Evolutionary conservation across 2,113 vertebrate species (phyloP), one percentile per base, ranked within the genome.

Genomic region (Electrona antarctica): DNA sequence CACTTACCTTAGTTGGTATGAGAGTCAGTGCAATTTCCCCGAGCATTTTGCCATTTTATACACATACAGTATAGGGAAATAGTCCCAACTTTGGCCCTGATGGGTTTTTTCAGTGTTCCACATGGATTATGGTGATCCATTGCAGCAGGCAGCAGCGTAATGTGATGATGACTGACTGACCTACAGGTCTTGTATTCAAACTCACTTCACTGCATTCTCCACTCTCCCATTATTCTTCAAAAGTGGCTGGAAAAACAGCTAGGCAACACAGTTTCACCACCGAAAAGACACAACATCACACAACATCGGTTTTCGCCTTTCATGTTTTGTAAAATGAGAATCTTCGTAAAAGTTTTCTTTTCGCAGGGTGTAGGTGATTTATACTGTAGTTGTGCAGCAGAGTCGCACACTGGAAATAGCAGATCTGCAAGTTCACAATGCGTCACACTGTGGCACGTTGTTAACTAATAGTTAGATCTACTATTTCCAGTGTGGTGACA

Each of bases 151-250:
- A 48, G 49, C 29, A 65, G 63, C 8, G 15, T 13, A 45, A 41
- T 41, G 64, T 62, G 74, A 58, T 10, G 2, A 51, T 59, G 61
- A 64, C 51, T 45, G 59, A 65, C 57, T 62, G 70, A 60, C 50
- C 58, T 57, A 15, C 64, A 62, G 64, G 74, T 71, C 62, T 13
- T 50, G 68, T 62, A 71, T 77, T 71, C 62, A 73, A 63, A 84
- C 71, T 77, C 78, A 71, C 84, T 80, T 80, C 56, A 55, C 64
- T 69, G 72, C 59, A 78, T 82, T 81, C 80, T 48, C 54, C 77
- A 33, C 52, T 75, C 72, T 69, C 52, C 67, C 55, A 9, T 57
- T 45, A 74, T 72, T 58, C 76, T 77, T 76, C 61, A 57, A 45
- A 74, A 69, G 33, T 60, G 12, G 58, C 58, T 7, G 11, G 4